Percentiles rank a stretch among this genome's conserved stretches.
phyloP scores from a whole-genome alignment of 2,797 vertebrate species.

The Hyperoplus immaculatus region DNA sequence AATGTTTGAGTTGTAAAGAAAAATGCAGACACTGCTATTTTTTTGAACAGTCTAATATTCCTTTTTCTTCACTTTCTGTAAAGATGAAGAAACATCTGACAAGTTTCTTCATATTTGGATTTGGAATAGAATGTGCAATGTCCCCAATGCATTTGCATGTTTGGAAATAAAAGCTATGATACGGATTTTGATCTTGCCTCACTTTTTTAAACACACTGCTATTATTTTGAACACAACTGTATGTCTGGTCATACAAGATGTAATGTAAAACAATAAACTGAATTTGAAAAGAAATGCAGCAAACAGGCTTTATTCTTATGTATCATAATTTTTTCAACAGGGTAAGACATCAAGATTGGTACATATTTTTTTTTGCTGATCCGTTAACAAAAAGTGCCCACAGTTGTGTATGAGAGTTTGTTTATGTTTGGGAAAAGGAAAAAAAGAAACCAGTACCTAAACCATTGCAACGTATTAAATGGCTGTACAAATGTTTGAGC shows the following conservation, averaged over 20 bases:
- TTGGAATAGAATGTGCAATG: too few relatives aligned
- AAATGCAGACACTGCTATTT: too few relatives aligned
- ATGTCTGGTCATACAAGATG: background rate
- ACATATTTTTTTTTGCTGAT: slow-evolving; percentile 27
- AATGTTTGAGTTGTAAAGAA: too few relatives aligned
- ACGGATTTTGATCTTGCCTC: too few relatives aligned
- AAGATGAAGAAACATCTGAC: too few relatives aligned
- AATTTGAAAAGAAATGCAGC: slow-evolving; percentile 41
- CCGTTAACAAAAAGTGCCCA: slow-evolving; percentile 57
- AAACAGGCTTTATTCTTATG: slow-evolving; percentile 77
- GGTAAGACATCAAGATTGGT: slow-evolving; percentile 56
- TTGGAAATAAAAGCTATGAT: too few relatives aligned
- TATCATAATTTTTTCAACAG: slow-evolving; percentile 55
- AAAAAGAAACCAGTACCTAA: slow-evolving; percentile 39
- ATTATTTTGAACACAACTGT: too few relatives aligned
- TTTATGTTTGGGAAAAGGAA: slow-evolving; percentile 46
- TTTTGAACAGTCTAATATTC: too few relatives aligned
- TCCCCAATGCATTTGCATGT: too few relatives aligned
- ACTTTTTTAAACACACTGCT: too few relatives aligned
- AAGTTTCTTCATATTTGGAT: too few relatives aligned
- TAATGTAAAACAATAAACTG: background rate
- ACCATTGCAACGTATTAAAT: slow-evolving; percentile 44
- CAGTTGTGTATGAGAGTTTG: slow-evolving; percentile 33
- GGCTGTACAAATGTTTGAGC: slow-evolving; percentile 59
- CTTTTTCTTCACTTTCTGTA: too few relatives aligned